phyloP scores from a whole-genome alignment of 2,113 vertebrate genomes.

The Ovis canadensis region DNA sequence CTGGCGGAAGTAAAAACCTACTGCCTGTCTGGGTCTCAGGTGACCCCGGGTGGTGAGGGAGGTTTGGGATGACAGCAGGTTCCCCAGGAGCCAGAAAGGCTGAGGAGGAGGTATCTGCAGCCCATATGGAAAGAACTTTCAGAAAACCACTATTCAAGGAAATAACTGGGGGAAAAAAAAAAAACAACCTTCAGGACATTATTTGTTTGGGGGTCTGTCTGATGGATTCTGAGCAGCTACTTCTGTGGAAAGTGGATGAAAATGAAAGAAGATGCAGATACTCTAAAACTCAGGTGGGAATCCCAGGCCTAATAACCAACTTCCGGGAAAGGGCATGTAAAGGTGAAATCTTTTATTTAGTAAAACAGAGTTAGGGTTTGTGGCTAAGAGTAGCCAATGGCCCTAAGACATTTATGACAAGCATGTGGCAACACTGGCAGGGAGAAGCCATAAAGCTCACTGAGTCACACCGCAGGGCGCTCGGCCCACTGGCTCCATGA shows the following conservation, averaged over 20 bases:
- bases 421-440: background rate
- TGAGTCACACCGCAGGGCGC: background rate
- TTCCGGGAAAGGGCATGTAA: background rate
- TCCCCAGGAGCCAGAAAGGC: background rate
- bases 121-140: background rate
- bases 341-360: background rate
- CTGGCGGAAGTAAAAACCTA: background rate
- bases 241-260: background rate
- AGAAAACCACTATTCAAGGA: background rate
- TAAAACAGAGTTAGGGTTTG: background rate
- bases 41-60: background rate
- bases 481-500: rapidly evolving
- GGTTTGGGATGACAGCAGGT: background rate
- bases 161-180: background rate
- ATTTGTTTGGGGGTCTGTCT: background rate
- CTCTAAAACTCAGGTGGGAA: background rate
- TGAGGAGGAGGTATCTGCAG: background rate
- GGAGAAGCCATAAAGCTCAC: background rate
- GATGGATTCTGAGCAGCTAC: background rate
- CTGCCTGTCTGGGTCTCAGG: background rate
- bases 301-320: background rate
- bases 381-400: background rate
- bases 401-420: background rate
- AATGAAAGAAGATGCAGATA: background rate
- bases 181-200: background rate